Percentiles rank a stretch among this genome's conserved stretches.
phyloP scores from a whole-genome alignment of 2,113 vertebrate genomes.

The Alexandromys fortis region DNA sequence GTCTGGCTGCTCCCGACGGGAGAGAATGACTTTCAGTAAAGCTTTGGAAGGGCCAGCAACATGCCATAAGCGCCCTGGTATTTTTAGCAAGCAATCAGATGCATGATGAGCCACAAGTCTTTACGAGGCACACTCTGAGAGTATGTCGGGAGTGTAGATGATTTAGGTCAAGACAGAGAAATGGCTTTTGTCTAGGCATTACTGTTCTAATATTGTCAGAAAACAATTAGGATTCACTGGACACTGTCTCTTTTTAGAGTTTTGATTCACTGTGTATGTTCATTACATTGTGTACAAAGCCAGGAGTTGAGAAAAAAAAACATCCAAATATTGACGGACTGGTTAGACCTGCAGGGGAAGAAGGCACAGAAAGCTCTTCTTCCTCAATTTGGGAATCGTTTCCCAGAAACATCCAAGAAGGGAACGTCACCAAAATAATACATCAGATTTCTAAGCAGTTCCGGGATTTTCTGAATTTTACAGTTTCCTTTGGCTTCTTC shows the following conservation, averaged over 20 bases:
- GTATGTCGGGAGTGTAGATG: not conserved
- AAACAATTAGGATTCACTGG: not conserved
- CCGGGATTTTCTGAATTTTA: slow-evolving; percentile 47
- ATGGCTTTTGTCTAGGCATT: not conserved
- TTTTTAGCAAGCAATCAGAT: slow-evolving; percentile 60
- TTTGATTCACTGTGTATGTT: not conserved
- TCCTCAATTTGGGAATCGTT: not conserved
- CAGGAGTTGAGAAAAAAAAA: slow-evolving; percentile 15
- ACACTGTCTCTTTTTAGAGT: not conserved
- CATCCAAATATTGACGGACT: not conserved
- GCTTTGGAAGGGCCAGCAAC: slow-evolving; percentile 13
- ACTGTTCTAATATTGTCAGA: slow-evolving; percentile 29
- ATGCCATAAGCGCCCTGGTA: slow-evolving; percentile 1
- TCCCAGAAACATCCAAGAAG: not conserved
- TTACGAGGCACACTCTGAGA: slow-evolving; percentile 42
- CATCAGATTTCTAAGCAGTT: not conserved
- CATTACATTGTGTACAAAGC: not conserved
- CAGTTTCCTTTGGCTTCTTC: slow-evolving; percentile 61
- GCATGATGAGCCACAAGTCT: not conserved
- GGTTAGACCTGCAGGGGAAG: not conserved
- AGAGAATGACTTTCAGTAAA: slow-evolving; percentile 35
- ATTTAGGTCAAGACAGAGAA: slow-evolving; percentile 54
- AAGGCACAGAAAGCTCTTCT: not conserved
- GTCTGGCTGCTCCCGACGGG: slow-evolving; percentile 10
- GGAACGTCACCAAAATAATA: not conserved